Percentiles rank a stretch among this genome's conserved stretches.
Conservation (phyloP, 2,113 vertebrate genomes). For the Heteronetta atricapilla region DNA sequence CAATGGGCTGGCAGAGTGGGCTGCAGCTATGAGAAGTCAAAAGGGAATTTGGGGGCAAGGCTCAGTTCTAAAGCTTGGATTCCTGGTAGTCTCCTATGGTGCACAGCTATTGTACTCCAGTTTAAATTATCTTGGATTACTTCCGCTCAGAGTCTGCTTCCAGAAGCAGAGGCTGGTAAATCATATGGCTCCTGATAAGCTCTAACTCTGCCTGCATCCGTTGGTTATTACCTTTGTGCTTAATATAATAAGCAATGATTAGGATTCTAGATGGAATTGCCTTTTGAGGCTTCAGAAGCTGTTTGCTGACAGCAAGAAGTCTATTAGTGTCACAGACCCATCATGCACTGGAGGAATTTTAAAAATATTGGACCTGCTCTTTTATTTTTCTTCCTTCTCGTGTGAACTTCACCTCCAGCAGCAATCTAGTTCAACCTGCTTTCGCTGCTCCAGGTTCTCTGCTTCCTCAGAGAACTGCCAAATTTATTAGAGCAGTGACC, state of each 20-base stretch:
- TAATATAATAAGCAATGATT: constrained; percentile 52
- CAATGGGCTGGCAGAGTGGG: neutral
- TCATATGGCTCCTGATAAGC: constrained; percentile 10
- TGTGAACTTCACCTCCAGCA: neutral
- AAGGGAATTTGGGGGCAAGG: neutral
- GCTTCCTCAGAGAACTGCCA: neutral
- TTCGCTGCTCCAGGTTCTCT: neutral
- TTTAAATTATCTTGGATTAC: constrained; percentile 53
- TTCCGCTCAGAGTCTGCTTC: constrained; percentile 21
- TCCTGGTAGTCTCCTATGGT: neutral
- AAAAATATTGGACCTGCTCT: neutral
- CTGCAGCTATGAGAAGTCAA: neutral
- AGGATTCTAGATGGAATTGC: constrained; percentile 48
- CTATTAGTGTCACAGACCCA: neutral
- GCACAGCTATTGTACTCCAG: neutral
- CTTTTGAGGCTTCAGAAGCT: constrained; percentile 11
- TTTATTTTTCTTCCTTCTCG: neutral
- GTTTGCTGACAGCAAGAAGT: neutral
- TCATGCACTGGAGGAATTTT: neutral
- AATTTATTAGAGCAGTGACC: neutral
- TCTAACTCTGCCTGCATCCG: neutral
- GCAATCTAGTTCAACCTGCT: neutral
- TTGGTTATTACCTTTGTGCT: constrained; percentile 39
- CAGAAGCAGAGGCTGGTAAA: constrained; percentile 37
- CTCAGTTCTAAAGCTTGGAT: neutral